Evolutionary conservation across 2,888 invertebrate species (phyloP), one percentile per base, ranked within the genome.

Genomic region (Drosophila subquinaria): DNA sequence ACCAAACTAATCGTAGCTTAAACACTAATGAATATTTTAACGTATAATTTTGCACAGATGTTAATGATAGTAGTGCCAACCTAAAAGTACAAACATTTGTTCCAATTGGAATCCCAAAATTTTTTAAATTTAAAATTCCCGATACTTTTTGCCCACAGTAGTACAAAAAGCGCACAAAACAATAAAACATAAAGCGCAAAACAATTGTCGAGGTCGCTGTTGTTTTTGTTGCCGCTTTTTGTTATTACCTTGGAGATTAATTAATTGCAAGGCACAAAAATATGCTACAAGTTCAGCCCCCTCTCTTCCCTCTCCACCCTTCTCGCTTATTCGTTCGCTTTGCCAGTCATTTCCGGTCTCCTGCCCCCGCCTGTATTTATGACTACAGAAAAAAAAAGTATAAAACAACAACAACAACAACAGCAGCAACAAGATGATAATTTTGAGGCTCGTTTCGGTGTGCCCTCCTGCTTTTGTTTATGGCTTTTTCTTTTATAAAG

Each of bases 171-270:
- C 38, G 33, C 42, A 50, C 60, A 67, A 68, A 80, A 89, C 81
- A 87, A 89, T 83, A 78, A 83, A 83, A 83, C 78, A 74, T 71
- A 60, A 78, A 81, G 70, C 69, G 56, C 81, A 73, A 78, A 77
- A 78, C 83, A 89, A 89, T 87, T 89, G 88, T 33, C 51, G 79
- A 65, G 59, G 62, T 66, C 61, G 57, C 47, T 40, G 62, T 53
- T 47, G 63, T 23, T 51, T 47, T 50, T 61, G 35, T 42, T 65
- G 60, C 71, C 68, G 77, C 63, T 67, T 73, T 73, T 81, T 79
- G 73, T 89, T 87, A 90, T 89, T 89, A 90, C 89, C 89, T 88
- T 84, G 89, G 89, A 89, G 90, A 90, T 90, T 89, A 89, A 89
- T 89, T 89, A 89, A 90, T 90, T 88, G 86, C 81, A 75, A 86